Base-by-base conservation (phyloP, 1,140 invertebrate genomes). In the Aporrectodea caliginosa region DNA sequence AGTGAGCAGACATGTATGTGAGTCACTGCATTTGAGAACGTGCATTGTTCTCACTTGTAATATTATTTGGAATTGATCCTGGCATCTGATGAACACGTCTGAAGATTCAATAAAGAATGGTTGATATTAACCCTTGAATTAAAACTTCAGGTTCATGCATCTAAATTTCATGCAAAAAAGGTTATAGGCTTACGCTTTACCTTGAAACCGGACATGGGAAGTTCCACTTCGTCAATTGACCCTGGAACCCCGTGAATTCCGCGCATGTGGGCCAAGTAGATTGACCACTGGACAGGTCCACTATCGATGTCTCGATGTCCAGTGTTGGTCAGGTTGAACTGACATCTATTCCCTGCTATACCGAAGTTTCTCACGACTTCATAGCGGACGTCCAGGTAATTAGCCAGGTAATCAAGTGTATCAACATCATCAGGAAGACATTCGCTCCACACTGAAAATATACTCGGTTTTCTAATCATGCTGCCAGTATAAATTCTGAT, bases 331-430 rank as follows among this genome's bases (percentile, higher is more conserved):
- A 58, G 43, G 22, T 58, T 58, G 6, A 58, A 6, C 43, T 58
- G 43, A n/a, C n/a, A n/a, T n/a, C n/a, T n/a, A 58, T 58, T 58
- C 43, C 6, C 6, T 22, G 43, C 6, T 22, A 58, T 58, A 22
- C 73, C 35, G 78, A 82, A 79, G 77, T 86, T 86, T 73, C 83
- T 82, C 0, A 83, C 31, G 0, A 86, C 84, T 16, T 83, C 80
- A 35, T 80, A 84, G 22, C 58, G 74, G 14, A 84, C 71, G 0
- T 75, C 70, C 1, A 85, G 27, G 31, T 83, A 31, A 0, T 75
- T 35, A 16, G 81, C 80, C 1, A 86, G 78, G 71, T 85, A 85
- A 79, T 85, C 82, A 0, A 86, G 43, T 58, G 22, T 22, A 22
- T 58, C 43, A 6, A 58, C 6, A 6, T 58, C 6, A 12, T 58